Conservation (phyloP, 2,797 vertebrate genomes). For the Hapalemur alaotrensis region DNA sequence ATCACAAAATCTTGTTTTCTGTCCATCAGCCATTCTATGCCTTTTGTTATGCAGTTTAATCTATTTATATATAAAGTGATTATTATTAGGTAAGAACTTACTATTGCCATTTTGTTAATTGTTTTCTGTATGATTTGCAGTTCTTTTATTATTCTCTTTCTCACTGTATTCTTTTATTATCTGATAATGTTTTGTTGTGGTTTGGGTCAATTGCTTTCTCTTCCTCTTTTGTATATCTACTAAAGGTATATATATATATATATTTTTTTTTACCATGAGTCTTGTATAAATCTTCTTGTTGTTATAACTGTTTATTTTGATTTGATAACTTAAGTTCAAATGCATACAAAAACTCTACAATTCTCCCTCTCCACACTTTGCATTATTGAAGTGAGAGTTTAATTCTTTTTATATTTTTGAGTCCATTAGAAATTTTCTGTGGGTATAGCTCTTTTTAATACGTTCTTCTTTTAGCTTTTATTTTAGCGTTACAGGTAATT, state of each 20-base stretch:
- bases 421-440: neutral
- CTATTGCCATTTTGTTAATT: neutral
- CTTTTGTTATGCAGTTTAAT: neutral
- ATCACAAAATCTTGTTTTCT: neutral
- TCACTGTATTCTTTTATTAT: neutral
- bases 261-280: neutral
- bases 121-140: neutral
- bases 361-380: neutral
- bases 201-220: neutral
- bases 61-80: neutral
- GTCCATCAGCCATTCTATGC: neutral
- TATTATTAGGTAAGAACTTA: neutral
- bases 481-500: neutral
- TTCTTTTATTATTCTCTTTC: neutral
- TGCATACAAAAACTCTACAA: neutral
- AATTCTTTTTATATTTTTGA: neutral
- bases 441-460: neutral
- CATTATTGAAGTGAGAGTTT: neutral
- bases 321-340: neutral
- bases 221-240: neutral
- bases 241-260: neutral
- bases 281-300: neutral
- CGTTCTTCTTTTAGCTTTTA: neutral
- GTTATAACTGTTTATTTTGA: neutral
- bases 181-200: neutral